Base-by-base conservation (phyloP, 2,113 vertebrate species). In the Rhinoptilus africanus region DNA sequence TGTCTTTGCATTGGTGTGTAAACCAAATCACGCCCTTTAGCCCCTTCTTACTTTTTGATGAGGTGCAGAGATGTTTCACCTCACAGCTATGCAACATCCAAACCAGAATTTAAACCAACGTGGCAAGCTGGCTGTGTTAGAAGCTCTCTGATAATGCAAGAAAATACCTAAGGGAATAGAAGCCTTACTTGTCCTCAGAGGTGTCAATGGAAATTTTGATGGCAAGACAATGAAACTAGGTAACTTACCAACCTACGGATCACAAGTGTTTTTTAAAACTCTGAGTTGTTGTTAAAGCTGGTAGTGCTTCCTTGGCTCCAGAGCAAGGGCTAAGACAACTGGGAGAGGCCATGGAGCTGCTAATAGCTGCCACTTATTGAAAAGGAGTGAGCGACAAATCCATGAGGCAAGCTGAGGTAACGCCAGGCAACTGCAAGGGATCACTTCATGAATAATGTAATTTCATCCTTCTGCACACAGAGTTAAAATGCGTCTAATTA, bases 401-500 rank as follows among this genome's bases (percentile, higher is more conserved):
- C 68, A 12, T 14, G 48, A 79, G 74, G 53, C 18, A 45, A 88
- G 45, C 45, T 76, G 71, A 94, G 53, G 85, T 92, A 71, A 85
- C 1, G 4, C 68, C 73, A 93, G 92, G 45, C 73, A 92, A 67
- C 67, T 95, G 80, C 76, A 64, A 90, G 71, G 64, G 62, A 87
- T 43, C 57, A 56, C 66, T 72, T 96, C n/a, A 92, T 94, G 73
- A 95, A 96, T 93, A 95, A 92, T 86, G 45, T 43, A 37, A 85
- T 81, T 86, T 75, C 57, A 92, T 78, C 60, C 20, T 35, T 26
- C 64, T 53, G 41, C 86, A 91, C 21, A 78, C 51, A 63, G 76
- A 87, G 59, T 93, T 96, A 93, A 96, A 94, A 89, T 95, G 76
- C 26, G 84, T n/a, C 80, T 91, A 91, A 97, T 94, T 84, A 66